A percentile compares a stretch with the other conserved stretches of the same genome.
These are phyloP conservation scores for Chrysolina haemoptera DNA, from an alignment of 2,888 invertebrate genomes.

Conservation along the genomic window DNA sequence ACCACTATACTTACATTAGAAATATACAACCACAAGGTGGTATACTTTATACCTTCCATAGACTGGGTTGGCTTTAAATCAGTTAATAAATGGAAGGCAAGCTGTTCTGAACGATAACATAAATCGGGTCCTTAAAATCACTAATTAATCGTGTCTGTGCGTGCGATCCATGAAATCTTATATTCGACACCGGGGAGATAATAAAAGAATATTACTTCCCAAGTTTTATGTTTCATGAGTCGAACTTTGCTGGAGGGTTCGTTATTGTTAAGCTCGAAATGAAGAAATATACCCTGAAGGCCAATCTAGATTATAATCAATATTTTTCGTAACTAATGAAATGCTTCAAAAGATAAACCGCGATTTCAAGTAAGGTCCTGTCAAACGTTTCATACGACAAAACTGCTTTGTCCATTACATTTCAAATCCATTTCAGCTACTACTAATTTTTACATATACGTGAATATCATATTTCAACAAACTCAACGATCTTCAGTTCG, in stretches of 20 bases:
- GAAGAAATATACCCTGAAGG: not conserved
- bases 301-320: not conserved
- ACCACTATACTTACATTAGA: too few species aligned
- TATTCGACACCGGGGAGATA: not conserved
- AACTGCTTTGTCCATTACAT: not conserved
- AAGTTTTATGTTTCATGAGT: conserved; percentile 14
- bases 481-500: too few species aligned
- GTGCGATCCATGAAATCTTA: not conserved
- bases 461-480: too few species aligned
- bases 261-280: not conserved
- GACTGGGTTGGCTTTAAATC: not conserved
- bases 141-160: conserved; percentile 1
- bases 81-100: not conserved
- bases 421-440: too few species aligned
- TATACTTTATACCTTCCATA: not conserved
- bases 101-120: conserved; percentile 6
- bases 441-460: too few species aligned
- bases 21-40: not conserved
- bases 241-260: not conserved
- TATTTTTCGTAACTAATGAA: not conserved
- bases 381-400: not conserved
- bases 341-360: not conserved
- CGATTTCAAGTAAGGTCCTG: not conserved
- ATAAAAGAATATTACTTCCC: not conserved
- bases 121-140: not conserved